Evolutionary conservation across 2,888 invertebrate genomes (phyloP).

Genomic region (Ormyrus nitidulus): DNA sequence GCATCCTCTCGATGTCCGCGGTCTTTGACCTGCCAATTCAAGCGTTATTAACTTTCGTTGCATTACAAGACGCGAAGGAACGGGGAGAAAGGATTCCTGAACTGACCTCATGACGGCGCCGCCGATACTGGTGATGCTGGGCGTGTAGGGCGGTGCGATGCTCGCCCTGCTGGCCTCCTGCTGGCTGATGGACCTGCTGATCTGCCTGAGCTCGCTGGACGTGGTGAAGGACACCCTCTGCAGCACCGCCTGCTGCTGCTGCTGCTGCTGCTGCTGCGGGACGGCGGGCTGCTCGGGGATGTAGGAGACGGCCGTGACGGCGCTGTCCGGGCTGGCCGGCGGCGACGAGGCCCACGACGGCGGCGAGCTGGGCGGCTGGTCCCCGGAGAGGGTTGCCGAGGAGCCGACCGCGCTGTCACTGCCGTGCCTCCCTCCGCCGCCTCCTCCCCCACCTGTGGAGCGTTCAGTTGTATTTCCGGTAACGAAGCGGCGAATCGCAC

Average conservation of each 20-base stretch:
- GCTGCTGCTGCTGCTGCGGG: constrained; percentile 60
- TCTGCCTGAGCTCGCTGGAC: constrained; percentile 78
- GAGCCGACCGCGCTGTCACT: constrained; percentile 83
- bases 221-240: constrained; percentile 81
- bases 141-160: constrained; percentile 70
- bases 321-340: constrained; percentile 78
- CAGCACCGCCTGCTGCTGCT: constrained; percentile 72
- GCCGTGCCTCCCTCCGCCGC: constrained; percentile 75
- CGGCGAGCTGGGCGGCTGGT: constrained; percentile 78
- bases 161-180: constrained; percentile 66
- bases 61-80: no score
- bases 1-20: constrained; percentile 81
- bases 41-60: neutral
- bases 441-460: neutral
- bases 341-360: constrained; percentile 80
- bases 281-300: constrained; percentile 74
- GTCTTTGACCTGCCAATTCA: constrained; percentile 77
- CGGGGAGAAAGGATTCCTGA: neutral
- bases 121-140: constrained; percentile 82
- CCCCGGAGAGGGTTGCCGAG: constrained; percentile 77
- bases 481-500: neutral
- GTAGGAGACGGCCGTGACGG: constrained; percentile 77
- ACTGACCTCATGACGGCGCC: constrained; percentile 79
- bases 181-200: constrained; percentile 66
- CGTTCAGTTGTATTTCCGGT: no score